Evolutionary conservation across 2,888 invertebrate species (phyloP).

Genomic region (Didymodactylos carnosus): DNA sequence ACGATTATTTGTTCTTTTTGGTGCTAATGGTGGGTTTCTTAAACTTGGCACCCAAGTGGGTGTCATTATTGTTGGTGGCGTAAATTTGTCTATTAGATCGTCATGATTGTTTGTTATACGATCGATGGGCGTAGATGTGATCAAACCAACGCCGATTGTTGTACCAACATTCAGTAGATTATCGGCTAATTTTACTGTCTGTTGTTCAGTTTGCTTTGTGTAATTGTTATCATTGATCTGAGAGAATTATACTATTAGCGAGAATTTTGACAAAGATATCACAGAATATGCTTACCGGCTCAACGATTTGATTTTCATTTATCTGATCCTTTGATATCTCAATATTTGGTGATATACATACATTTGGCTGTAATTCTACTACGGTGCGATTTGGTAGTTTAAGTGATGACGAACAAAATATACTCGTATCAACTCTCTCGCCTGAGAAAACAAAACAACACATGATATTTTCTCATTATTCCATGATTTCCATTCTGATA

Average conservation of each 20-base stretch:
- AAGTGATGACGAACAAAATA: background rate
- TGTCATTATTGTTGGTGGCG: background rate
- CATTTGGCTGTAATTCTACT: background rate
- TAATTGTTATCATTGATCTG: too few species aligned
- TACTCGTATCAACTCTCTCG: background rate
- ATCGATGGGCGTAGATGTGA: background rate
- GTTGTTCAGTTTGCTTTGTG: too few species aligned
- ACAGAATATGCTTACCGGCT: too few species aligned
- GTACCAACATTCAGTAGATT: background rate
- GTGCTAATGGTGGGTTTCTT: background rate
- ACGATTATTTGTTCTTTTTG: background rate
- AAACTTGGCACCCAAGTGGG: background rate
- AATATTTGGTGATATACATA: background rate
- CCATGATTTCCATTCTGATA: too few species aligned
- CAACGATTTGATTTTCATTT: background rate
- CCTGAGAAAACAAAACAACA: background rate
- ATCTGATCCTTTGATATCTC: background rate
- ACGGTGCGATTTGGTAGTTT: background rate
- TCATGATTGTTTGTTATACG: background rate
- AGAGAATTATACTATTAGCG: too few species aligned
- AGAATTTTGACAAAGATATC: too few species aligned
- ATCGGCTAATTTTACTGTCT: background rate
- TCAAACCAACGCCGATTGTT: background rate
- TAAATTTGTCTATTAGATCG: background rate
- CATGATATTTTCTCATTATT: too few species aligned